Conservation (phyloP, 2,113 vertebrate species). For the Platycercus adscitus region DNA sequence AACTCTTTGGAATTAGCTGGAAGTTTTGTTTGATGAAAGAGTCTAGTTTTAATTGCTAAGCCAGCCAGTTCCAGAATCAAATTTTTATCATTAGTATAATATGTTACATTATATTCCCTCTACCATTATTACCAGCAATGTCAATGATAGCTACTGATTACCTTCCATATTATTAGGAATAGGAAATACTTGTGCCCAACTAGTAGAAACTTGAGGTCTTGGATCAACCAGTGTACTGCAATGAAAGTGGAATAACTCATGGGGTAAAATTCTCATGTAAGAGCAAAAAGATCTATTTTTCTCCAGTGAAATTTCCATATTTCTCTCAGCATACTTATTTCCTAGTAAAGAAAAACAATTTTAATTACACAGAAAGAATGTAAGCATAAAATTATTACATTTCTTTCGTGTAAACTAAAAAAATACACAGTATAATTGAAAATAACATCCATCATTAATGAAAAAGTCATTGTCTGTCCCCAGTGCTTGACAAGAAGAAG, state of each 20-base stretch:
- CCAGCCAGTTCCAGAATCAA: background rate
- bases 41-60: background rate
- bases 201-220: background rate
- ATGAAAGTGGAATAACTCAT: background rate
- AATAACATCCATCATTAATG: background rate
- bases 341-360: background rate
- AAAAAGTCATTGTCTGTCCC: background rate
- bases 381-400: background rate
- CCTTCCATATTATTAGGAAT: background rate
- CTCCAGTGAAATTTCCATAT: background rate
- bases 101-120: background rate
- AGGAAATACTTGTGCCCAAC: background rate
- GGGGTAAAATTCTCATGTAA: background rate
- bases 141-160: background rate
- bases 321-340: background rate
- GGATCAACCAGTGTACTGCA: background rate
- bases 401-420: background rate
- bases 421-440: background rate
- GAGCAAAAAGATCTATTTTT: background rate
- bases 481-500: background rate
- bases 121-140: background rate
- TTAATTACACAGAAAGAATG: background rate
- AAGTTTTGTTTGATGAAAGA: background rate
- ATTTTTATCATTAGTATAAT: background rate
- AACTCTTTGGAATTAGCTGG: background rate